phyloP scores from a whole-genome alignment of 2,797 vertebrate species.

The Pseudomugil gertrudae region DNA sequence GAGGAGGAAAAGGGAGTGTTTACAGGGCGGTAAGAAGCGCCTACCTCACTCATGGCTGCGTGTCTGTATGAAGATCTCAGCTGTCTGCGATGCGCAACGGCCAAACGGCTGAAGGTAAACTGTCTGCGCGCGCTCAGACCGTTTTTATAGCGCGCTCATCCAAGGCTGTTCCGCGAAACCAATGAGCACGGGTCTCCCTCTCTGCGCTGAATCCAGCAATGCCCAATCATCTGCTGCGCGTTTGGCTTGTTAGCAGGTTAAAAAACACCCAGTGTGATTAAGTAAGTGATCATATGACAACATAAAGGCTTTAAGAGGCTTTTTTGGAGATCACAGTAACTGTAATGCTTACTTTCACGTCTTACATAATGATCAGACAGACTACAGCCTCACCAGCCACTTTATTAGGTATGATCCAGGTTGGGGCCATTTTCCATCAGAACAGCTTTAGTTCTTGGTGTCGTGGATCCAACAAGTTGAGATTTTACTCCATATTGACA shows the following conservation, averaged over 20 bases:
- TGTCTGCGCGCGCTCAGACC: conserved; percentile 35
- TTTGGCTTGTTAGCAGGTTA: not conserved
- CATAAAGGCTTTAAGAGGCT: no score
- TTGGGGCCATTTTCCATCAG: no score
- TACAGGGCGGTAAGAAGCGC: conserved; percentile 6
- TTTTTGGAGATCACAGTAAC: no score
- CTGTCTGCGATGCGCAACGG: conserved; percentile 23
- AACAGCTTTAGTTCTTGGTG: no score
- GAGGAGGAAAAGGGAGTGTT: not conserved
- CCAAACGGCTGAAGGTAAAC: conserved; percentile 37
- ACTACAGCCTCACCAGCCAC: no score
- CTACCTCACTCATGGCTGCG: conserved; percentile 83
- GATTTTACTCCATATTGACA: no score
- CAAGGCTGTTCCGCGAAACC: conserved; percentile 61
- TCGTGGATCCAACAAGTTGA: no score
- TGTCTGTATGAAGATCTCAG: conserved; percentile 26
- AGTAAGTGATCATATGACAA: no score
- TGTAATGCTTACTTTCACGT: no score
- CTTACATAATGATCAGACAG: no score
- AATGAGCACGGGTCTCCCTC: conserved; percentile 61
- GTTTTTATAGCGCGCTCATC: conserved; percentile 73
- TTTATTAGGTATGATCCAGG: no score
- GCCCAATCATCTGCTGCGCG: not conserved
- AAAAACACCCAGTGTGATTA: no score
- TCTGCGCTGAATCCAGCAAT: conserved; percentile 4